Conservation (phyloP, 2,797 vertebrate genomes). For the Microctenopoma stevenorrisi region DNA sequence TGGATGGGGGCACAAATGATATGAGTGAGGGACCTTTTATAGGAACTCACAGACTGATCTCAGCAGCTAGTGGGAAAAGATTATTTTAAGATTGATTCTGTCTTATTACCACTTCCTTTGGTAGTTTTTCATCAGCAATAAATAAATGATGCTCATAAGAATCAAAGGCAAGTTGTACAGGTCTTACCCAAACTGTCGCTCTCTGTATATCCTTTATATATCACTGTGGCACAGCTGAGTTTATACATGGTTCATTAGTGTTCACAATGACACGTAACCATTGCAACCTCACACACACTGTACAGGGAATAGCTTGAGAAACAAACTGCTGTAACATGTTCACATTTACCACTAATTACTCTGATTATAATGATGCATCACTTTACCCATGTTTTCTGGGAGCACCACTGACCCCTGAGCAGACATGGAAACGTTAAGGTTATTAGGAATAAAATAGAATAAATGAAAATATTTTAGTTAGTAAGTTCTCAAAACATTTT, state of each 20-base stretch:
- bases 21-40: constrained; percentile 7
- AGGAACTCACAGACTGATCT: constrained; percentile 22
- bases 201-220: not conserved
- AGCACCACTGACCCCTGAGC: too few species aligned
- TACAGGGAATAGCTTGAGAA: not conserved
- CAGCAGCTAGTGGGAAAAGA: constrained; percentile 1
- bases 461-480: too few species aligned
- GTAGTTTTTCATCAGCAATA: not conserved
- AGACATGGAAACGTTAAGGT: too few species aligned
- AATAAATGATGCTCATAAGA: not conserved
- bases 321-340: not conserved
- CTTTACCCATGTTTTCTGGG: too few species aligned
- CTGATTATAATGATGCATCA: too few species aligned
- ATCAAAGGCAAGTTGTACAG: not conserved
- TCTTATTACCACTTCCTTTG: not conserved
- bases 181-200: not conserved
- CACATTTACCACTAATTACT: not conserved
- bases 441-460: too few species aligned
- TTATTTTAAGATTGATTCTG: not conserved
- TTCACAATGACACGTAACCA: not conserved
- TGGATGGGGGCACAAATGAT: constrained; percentile 15
- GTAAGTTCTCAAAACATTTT: too few species aligned
- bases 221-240: not conserved
- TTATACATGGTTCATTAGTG: not conserved
- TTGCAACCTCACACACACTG: not conserved